Percentiles rank a stretch among this genome's conserved stretches.
phyloP scores from a whole-genome alignment of 2,888 invertebrate species.

The Pinctada fucata region DNA sequence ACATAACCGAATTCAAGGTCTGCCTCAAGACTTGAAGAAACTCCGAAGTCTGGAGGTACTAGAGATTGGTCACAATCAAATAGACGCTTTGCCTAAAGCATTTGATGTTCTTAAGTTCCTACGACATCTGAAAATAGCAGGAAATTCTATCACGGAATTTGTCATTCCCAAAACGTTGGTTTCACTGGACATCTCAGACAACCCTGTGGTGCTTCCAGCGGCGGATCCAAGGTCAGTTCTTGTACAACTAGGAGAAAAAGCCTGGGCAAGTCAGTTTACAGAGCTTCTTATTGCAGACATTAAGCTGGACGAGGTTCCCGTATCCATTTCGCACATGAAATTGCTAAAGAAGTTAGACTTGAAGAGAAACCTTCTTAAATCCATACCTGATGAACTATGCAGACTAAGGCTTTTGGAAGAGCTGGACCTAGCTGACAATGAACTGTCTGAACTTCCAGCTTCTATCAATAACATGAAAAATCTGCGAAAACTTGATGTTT shows the following conservation, averaged over 20 bases:
- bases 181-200: conserved; percentile 62
- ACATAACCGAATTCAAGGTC: conserved; percentile 58
- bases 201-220: conserved; percentile 64
- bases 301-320: conserved; percentile 65
- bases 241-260: conserved; percentile 59
- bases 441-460: conserved; percentile 53
- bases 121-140: conserved; percentile 63
- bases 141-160: conserved; percentile 67
- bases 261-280: conserved; percentile 63
- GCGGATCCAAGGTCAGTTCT: conserved; percentile 61
- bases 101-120: conserved; percentile 67
- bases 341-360: conserved; percentile 63
- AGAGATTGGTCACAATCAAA: conserved; percentile 58
- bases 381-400: conserved; percentile 64
- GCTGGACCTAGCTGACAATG: conserved; percentile 67
- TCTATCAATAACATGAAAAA: conserved; percentile 56
- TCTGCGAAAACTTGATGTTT: conserved; percentile 83
- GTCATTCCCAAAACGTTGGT: conserved; percentile 64
- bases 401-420: conserved; percentile 62
- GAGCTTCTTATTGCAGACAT: conserved; percentile 64
- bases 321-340: conserved; percentile 61
- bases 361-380: conserved; percentile 63
- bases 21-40: conserved; percentile 63
- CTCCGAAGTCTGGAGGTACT: conserved; percentile 59
- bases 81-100: conserved; percentile 66